Evolutionary conservation across 2,797 vertebrate genomes (phyloP).

Genomic region (Pteropus rufus): DNA sequence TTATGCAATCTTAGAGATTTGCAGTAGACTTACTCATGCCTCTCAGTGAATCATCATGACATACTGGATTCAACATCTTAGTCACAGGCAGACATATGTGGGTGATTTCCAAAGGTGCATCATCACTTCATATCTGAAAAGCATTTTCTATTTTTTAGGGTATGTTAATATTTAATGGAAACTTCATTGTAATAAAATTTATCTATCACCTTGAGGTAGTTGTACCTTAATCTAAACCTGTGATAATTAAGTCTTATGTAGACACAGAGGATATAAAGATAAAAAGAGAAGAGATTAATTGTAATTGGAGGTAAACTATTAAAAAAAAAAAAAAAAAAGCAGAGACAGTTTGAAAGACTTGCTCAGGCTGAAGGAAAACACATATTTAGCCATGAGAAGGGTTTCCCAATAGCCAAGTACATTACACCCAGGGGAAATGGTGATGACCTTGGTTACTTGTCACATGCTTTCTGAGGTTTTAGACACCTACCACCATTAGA

Average conservation of each 20-base stretch:
- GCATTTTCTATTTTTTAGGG: neutral
- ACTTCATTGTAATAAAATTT: neutral
- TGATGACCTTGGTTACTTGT: neutral
- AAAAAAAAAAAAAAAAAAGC: neutral
- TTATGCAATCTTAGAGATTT: neutral
- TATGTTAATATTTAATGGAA: neutral
- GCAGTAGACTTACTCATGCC: neutral
- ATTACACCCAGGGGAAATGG: neutral
- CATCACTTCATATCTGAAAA: neutral
- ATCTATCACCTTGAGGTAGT: neutral
- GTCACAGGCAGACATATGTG: neutral
- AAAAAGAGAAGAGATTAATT: neutral
- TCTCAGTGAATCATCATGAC: conserved; percentile 43
- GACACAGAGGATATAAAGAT: neutral
- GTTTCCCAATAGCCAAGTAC: neutral
- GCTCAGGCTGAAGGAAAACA: neutral
- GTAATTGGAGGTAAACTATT: neutral
- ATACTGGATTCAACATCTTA: neutral
- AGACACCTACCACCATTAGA: neutral
- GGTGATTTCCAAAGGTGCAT: neutral
- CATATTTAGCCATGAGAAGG: neutral
- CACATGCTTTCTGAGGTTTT: neutral
- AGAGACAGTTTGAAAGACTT: neutral
- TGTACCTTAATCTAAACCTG: neutral
- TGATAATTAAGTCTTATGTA: neutral